These are phyloP conservation scores for Cephus pygmeus DNA, from an alignment of 2,888 invertebrate species.

Conservation along the genomic window DNA sequence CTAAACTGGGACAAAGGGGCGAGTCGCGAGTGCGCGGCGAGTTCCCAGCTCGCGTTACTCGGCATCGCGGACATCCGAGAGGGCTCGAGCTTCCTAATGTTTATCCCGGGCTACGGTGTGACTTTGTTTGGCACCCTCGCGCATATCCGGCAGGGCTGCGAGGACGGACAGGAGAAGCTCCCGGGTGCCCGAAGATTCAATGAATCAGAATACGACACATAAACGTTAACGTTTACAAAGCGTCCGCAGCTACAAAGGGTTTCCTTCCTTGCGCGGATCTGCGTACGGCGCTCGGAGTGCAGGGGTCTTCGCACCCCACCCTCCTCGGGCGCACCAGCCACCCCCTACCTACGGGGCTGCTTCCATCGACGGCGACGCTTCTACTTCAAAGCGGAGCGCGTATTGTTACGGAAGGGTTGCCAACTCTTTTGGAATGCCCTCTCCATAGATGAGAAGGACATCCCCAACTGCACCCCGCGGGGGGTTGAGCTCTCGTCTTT, in stretches of 20 bases:
- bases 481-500: not conserved
- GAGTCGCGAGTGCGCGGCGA: not conserved
- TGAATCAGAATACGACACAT: slow-evolving; percentile 40
- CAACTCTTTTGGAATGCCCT: slow-evolving; percentile 9
- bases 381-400: slow-evolving; percentile 13
- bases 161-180: not conserved
- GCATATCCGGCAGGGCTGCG: not conserved
- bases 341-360: not conserved
- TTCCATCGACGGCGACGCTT: not conserved
- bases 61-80: not conserved
- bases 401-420: slow-evolving; percentile 17
- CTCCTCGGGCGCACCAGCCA: slow-evolving; percentile 5
- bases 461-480: not conserved
- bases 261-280: slow-evolving; percentile 21
- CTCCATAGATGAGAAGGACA: not conserved
- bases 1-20: slow-evolving; percentile 62
- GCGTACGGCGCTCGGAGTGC: not conserved
- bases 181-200: slow-evolving; percentile 35
- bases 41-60: not conserved
- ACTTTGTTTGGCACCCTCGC: slow-evolving; percentile 28
- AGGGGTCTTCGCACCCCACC: slow-evolving; percentile 1
- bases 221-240: slow-evolving; percentile 23
- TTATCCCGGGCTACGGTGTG: slow-evolving; percentile 33
- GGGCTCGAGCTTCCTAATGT: slow-evolving; percentile 34
- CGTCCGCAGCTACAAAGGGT: slow-evolving; percentile 21